Evolutionary conservation across 2,888 invertebrate genomes (phyloP), one percentile per base, ranked within the genome.

Genomic region (Diarsia rubi): DNA sequence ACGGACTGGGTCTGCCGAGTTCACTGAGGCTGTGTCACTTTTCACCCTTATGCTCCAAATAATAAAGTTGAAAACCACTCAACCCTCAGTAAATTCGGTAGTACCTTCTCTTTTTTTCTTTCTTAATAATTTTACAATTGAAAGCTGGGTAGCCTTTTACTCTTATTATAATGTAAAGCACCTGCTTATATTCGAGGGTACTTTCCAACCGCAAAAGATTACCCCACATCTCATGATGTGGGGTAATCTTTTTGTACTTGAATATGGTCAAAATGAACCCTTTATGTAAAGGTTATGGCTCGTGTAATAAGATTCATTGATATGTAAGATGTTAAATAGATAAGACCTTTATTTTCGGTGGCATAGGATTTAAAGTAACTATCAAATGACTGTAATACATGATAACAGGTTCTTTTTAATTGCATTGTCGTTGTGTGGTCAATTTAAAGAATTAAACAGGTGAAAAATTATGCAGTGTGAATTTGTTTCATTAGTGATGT

Each of bases 241-340:
- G 27, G 9, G 27, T 37, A 49, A 5, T 45, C n/a, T 49, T 78
- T 63, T 9, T 44, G 6, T 5, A 31, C 31, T 31, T 24, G 24
- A 57, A 52, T 59, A 52, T 24, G 31, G 60, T 69, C 27, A 75
- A 65, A 27, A 57, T 37, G 9, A 57, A 24, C 31, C 60, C 24
- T 78, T 80, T 84, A 64, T 75, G 68, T 37, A n/a, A 73, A 75
- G 21, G 78, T 73, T 77, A 86, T 86, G 79, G 70, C 24, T 73
- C 60, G 81, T 83, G 63, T 79, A 78, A 80, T 75, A 31, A 54
- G 16, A 71, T 80, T 62, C 52, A 65, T 37, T 65, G 11, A 37
- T 37, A 8, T 8, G 37, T 5, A 6, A 52, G 42, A 44, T 27
- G 21, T 71, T 19, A 21, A n/a, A n/a, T n/a, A n/a, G n/a, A 24